Percentiles rank a stretch among this genome's conserved stretches.
These are phyloP conservation scores for Ranitomeya variabilis DNA, from an alignment of 2,113 vertebrate species.

Conservation along the genomic window DNA sequence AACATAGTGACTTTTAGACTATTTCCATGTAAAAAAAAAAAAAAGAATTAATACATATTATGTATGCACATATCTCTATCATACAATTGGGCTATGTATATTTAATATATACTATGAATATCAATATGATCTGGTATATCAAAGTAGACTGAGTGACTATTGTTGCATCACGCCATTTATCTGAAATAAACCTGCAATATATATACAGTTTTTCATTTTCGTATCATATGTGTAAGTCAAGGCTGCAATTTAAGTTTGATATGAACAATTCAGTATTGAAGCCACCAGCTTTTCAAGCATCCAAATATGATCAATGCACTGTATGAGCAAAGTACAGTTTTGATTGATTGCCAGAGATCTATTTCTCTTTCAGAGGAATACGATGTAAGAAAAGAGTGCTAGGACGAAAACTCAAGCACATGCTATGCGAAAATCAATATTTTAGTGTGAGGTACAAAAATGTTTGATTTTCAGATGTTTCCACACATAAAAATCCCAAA, in stretches of 20 bases:
- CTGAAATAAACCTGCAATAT: not conserved
- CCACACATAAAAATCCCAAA: not conserved
- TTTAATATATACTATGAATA: not conserved
- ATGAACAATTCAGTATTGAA: not conserved
- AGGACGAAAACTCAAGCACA: not conserved
- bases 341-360: conserved; percentile 26
- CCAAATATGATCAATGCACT: conserved; percentile 13
- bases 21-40: too few relatives aligned
- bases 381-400: not conserved
- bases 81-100: not conserved
- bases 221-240: not conserved
- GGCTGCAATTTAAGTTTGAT: not conserved
- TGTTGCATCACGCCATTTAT: not conserved
- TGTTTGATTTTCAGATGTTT: conserved; percentile 3
- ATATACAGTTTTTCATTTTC: not conserved
- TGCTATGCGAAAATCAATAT: not conserved
- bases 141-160: not conserved
- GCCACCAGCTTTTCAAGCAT: conserved; percentile 2
- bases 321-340: conserved; percentile 30
- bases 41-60: too few relatives aligned
- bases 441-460: not conserved
- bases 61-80: too few relatives aligned
- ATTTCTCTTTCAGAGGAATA: conserved; percentile 5
- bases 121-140: not conserved
- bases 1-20: too few relatives aligned